Evolutionary conservation across 2,113 vertebrate species (phyloP), one percentile per base, ranked within the genome.

Genomic region (Anhinga rufa): DNA sequence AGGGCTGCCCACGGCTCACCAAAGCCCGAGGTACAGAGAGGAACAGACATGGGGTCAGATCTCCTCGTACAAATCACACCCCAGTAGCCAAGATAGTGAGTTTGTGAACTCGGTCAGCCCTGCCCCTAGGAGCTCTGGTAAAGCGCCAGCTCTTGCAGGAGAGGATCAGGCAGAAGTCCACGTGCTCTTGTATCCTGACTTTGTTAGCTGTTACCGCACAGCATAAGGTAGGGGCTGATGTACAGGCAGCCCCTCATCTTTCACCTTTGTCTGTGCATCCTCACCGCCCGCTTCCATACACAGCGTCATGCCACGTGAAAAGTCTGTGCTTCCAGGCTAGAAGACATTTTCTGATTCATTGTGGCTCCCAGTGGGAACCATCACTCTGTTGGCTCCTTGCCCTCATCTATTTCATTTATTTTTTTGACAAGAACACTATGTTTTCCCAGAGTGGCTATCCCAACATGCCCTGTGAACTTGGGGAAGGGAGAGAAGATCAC

Each of bases 291-390:
- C 4, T 74, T 88, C 40, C 46, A n/a, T 18, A 10, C 48, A 24
- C 9, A 51, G 42, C 5, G 2, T 51, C 10, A 9, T 26, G 16
- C 52, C 61, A 68, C 0, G 0, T 76, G 78, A 71, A 82, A 84
- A 78, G 14, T n/a, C 40, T 62, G 7, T 31, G 4, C 75, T 92
- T 92, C 17, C 9, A 83, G 42, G 31, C 46, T 51, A 26, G 46
- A 62, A 78, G 54, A 54, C 2, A 2, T 61, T 61, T 36, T 82
- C 61, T 77, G 66, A 66, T 66, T 77, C 46, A 55, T 86, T 86
- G 26, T 24, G 19, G 19, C 25, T 94, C 68, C 87, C 55, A 60
- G 32, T 5, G 11, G 42, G 58, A 81, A 38, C 68, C n/a, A 38
- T 62, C 3, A 0, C 7, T 80, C 51, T 57, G 9, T 55, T 91